Base-by-base conservation (phyloP, 2,888 invertebrate genomes). In the Marasmarcha lunaedactyla region DNA sequence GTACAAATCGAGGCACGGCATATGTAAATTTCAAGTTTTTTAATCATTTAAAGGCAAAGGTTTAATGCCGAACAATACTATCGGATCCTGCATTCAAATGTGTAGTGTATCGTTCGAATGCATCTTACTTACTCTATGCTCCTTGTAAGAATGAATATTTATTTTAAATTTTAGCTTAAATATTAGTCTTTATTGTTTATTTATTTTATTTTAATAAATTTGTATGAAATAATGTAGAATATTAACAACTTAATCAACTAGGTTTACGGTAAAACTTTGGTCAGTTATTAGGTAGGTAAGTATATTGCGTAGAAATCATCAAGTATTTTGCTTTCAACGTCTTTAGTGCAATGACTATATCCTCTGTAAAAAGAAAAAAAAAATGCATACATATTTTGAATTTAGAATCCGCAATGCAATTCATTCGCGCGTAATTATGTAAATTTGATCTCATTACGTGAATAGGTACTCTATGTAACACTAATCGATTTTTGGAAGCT, bases 21-120 rank as follows among this genome's bases (percentile, higher is more conserved):
- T 71, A 79, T 79, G 79, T 66, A 71, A 81, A 81, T 78, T 61
- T 53, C 69, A 74, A 76, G 76, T 72, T 65, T 60, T 57, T 72
- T 78, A 81, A 79, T 81, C 79, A 76, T 73, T 71, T 72, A 70
- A 57, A 64, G 61, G 57, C 56, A 56, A 61, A 46, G 52, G 51
- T 39, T 46, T 54, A 51, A 55, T 50, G 55, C 52, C 48, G 47
- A 71, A 77, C 78, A 78, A 78, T 77, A 69, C 62, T 77, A 78
- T 78, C 78, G 61, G 66, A 53, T 43, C 42, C 46, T 52, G 59
- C 62, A 79, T 79, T 78, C 70, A 74, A 78, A 76, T 73, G 66
- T 54, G 57, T 46, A 30, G 30, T 55, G 60, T 77, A 78, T 78
- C 78, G 56, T 52, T 46, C 47, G 55, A 56, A 62, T 60, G 61